Evolutionary conservation across 2,113 vertebrate species (phyloP), one percentile per base, ranked within the genome.

Genomic region (Seriola dumerili): DNA sequence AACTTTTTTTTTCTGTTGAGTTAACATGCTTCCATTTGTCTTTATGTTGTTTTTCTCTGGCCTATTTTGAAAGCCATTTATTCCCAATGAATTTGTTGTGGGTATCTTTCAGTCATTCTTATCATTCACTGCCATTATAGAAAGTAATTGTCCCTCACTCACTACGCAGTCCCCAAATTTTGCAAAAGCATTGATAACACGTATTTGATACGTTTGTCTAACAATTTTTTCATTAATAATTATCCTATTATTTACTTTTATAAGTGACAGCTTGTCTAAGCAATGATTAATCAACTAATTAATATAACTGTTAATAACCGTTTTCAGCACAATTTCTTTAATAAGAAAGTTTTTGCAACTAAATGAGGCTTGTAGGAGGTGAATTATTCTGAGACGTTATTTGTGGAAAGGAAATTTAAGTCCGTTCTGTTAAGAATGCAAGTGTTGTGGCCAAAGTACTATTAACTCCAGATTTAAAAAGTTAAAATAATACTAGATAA

Each of bases 201-300:
- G 0, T 8, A 8, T 57, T 13, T 52, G 38, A n/a, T 32, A 25
- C 32, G 10, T 36, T 36, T 36, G 25, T 73, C 32, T 2, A 62
- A 61, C 23, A 54, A n/a, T 11, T 23, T 64, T n/a, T 46, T 38
- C 19, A 48, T 48, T 50, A 83, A 76, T 50, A 65, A 61, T 25
- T 7, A 64, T 19, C 5, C 11, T 34, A 23, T 59, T 46, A 32
- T 69, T 74, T 64, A n/a, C 19, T 55, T 38, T 69, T 55, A 38
- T 48, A 48, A 66, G 68, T 68, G 63, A 79, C 48, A 63, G 48
- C 25, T 55, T 48, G 9, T 61, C 69, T 54, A 29, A 42, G 12
- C 0, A 67, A 48, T 68, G 48, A 52, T 52, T 61, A 10, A 50
- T 67, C 44, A 50, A 50, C 12, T 19, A 63, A 32, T 50, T 50